A percentile compares a stretch with the other conserved stretches of the same genome.
Conservation (phyloP, 2,113 vertebrate genomes). For the Elephas maximus region DNA sequence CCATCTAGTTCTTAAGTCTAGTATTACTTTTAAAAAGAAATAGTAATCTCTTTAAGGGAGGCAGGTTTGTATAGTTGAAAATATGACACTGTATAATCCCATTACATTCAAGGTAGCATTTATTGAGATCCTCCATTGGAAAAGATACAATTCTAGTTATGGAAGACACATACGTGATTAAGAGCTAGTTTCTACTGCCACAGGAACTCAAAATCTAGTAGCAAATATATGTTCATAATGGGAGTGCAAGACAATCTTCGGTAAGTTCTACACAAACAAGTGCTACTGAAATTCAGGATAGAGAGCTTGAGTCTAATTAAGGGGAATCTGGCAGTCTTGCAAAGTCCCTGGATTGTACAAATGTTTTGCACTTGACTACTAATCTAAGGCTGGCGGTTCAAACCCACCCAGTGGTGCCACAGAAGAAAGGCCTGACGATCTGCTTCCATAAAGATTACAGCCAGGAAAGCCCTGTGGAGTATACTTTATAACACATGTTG, state of each 20-base stretch:
- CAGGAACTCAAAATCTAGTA: neutral
- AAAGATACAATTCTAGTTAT: neutral
- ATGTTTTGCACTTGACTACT: too few species aligned
- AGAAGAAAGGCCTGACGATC: too few species aligned
- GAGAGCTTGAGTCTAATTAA: neutral
- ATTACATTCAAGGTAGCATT: constrained; percentile 30
- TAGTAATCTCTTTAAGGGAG: neutral
- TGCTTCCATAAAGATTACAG: too few species aligned
- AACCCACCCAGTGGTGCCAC: too few species aligned
- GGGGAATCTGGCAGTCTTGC: neutral
- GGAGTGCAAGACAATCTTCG: neutral
- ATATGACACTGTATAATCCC: neutral
- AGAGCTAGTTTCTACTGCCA: neutral
- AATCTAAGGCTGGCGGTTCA: too few species aligned
- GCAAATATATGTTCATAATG: neutral
- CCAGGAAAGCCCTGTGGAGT: too few species aligned
- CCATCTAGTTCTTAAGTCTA: neutral
- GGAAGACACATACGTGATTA: constrained; percentile 17
- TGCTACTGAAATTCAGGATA: constrained; percentile 21
- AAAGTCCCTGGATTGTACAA: neutral
- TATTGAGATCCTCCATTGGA: neutral
- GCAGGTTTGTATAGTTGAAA: constrained; percentile 37
- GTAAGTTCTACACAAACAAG: neutral
- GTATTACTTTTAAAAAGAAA: neutral
- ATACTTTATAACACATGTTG: neutral